Evolutionary conservation across 2,888 invertebrate species (phyloP).

Genomic region (Brenthis hecate): DNA sequence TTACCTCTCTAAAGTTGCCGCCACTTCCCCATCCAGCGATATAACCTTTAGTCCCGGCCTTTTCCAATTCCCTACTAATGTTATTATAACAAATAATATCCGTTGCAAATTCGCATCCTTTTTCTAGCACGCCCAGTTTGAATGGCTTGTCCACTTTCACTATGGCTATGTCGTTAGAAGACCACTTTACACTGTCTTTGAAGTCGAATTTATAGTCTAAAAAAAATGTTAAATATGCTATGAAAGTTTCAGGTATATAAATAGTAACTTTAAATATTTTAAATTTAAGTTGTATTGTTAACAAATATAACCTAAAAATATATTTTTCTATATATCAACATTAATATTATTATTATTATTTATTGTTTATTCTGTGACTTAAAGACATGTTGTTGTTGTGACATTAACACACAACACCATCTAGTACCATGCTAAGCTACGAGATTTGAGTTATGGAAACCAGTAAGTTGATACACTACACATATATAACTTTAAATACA

Average conservation of each 20-base stretch:
- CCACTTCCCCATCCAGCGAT: slow-evolving; percentile 77
- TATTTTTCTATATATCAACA: too few species aligned
- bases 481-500: too few species aligned
- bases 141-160: slow-evolving; percentile 73
- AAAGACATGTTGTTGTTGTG: too few species aligned
- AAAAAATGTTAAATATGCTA: slow-evolving; percentile 14
- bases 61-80: slow-evolving; percentile 69
- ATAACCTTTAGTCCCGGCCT: slow-evolving; percentile 69
- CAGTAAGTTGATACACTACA: too few species aligned
- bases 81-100: slow-evolving; percentile 66
- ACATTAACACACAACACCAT: too few species aligned
- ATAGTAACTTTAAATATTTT: background rate
- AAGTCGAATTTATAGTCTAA: slow-evolving; percentile 77
- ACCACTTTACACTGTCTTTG: slow-evolving; percentile 78
- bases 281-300: background rate
- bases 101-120: slow-evolving; percentile 65
- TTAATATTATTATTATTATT: too few species aligned
- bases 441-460: too few species aligned
- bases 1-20: slow-evolving; percentile 72
- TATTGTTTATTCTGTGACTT: too few species aligned
- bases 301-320: too few species aligned
- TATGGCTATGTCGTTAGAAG: slow-evolving; percentile 75
- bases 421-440: too few species aligned
- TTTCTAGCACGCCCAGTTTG: slow-evolving; percentile 65
- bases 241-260: background rate